These are phyloP conservation scores for Sarcophaga rosellei DNA, from an alignment of 2,888 invertebrate species.

Conservation along the genomic window DNA sequence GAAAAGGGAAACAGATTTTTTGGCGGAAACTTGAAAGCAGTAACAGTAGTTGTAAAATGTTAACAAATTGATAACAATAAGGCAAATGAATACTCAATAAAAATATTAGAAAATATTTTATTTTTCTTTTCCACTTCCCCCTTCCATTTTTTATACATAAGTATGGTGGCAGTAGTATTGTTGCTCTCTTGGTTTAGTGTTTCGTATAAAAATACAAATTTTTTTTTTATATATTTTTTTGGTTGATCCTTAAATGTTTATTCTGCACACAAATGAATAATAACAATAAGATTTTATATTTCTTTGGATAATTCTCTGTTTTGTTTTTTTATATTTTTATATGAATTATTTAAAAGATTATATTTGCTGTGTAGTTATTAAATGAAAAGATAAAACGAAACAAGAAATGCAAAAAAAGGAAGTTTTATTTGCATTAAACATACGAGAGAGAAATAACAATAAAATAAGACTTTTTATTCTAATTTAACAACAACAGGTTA, in stretches of 20 bases:
- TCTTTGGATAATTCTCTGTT: slow-evolving; percentile 16
- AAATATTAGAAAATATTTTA: slow-evolving; percentile 60
- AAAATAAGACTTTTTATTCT: background rate
- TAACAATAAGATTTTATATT: slow-evolving; percentile 65
- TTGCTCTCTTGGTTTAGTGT: background rate
- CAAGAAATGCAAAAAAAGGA: background rate
- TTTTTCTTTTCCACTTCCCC: slow-evolving; percentile 20
- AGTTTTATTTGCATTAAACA: no score
- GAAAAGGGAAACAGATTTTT: slow-evolving; percentile 12
- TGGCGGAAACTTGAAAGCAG: slow-evolving; percentile 31
- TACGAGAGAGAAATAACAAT: no score
- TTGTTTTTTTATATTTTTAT: background rate
- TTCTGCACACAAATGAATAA: slow-evolving; percentile 64
- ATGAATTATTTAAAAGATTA: slow-evolving; percentile 59
- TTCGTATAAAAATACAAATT: slow-evolving; percentile 5
- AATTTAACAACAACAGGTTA: slow-evolving; percentile 34
- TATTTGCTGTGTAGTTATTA: slow-evolving; percentile 35
- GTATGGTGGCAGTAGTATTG: background rate
- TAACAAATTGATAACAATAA: slow-evolving; percentile 65
- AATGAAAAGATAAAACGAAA: slow-evolving; percentile 16
- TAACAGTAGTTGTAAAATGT: slow-evolving; percentile 51
- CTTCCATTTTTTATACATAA: background rate
- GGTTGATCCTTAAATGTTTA: slow-evolving; percentile 4
- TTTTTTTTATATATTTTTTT: slow-evolving; percentile 21
- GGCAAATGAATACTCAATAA: slow-evolving; percentile 63